Evolutionary conservation across 2,888 invertebrate genomes (phyloP), one percentile per base, ranked within the genome.

Genomic region (Oeneis ivallda): DNA sequence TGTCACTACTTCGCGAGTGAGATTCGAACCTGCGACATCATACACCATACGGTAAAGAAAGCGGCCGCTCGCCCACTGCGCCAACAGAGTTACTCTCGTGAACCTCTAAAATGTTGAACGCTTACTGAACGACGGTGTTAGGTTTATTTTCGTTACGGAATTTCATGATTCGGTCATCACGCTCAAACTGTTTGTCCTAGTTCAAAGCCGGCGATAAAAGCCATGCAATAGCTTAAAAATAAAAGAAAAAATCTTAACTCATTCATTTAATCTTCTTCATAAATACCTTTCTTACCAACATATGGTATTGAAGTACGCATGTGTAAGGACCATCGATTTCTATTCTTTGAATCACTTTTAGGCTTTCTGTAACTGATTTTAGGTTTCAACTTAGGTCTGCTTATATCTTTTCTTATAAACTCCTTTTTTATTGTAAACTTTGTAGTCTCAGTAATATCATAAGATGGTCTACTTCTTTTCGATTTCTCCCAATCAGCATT

Each of bases 231-330:
- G n/a, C n/a, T 5, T 4, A 34, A 15, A 13, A 39, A 37, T 19
- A 45, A 17, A 2, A 26, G 8, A 41, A 19, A 2, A 34, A 2
- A 52, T 34, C 37, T 2, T 34, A 9, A 9, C 15, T 15, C 59
- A 4, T 45, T 34, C 11, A 32, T 60, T 71, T 72, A 72, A 62
- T 69, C 66, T 47, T 71, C 70, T 7, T 71, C 73, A 65, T 69
- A 73, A 19, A 72, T 60, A 7, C 70, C 63, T 45, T 63, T 64
- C 37, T 71, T 71, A 11, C 68, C 68, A 5, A 66, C 49, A 63
- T 65, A 65, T 1, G 72, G 72, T 37, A 73, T 68, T 0, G 68
- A 65, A 0, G 73, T 73, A 1, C 73, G 54, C 0, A 69, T 71
- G 2, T 66, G 65, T 0, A 19, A 11, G n/a, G 49, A 41, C 13